A percentile compares a stretch with the other conserved stretches of the same genome.
Evolutionary conservation across 2,888 invertebrate genomes (phyloP).

Genomic region (Esperia sulphurella): DNA sequence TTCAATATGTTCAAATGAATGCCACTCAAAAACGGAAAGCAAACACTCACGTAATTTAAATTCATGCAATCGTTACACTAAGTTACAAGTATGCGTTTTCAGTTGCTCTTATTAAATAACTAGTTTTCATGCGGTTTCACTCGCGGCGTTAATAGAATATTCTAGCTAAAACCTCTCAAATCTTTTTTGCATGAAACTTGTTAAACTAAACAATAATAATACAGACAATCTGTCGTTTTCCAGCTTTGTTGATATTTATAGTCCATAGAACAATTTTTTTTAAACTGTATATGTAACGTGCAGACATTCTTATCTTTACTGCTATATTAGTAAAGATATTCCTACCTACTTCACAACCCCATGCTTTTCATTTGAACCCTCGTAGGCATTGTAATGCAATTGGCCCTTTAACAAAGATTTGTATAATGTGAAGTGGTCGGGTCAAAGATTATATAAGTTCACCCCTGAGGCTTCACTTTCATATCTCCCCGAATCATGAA

Average conservation of each 20-base stretch:
- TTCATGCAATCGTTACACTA: not conserved
- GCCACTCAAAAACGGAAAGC: conserved; percentile 1
- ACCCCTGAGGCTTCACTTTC: conserved; percentile 49
- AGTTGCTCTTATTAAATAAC: not conserved
- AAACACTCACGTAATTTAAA: not conserved
- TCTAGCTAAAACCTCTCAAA: too few relatives aligned
- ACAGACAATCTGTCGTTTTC: too few relatives aligned
- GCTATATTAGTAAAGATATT: too few relatives aligned
- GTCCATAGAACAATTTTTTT: too few relatives aligned
- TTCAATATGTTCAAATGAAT: conserved; percentile 5
- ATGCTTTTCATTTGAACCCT: conserved; percentile 24
- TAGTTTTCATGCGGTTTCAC: too few relatives aligned
- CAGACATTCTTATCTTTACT: too few relatives aligned
- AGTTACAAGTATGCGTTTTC: conserved; percentile 1
- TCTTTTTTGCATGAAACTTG: too few relatives aligned
- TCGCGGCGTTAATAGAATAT: too few relatives aligned
- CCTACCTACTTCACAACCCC: conserved; percentile 4
- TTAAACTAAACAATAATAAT: too few relatives aligned
- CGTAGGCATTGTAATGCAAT: conserved; percentile 40
- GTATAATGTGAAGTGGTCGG: conserved; percentile 34
- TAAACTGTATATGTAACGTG: too few relatives aligned
- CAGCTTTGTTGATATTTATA: too few relatives aligned
- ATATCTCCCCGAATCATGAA: conserved; percentile 61
- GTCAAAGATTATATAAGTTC: conserved; percentile 46
- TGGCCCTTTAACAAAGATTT: conserved; percentile 49